phyloP scores from a whole-genome alignment of 2,888 invertebrate species.

The Lumbricus terrestris region DNA sequence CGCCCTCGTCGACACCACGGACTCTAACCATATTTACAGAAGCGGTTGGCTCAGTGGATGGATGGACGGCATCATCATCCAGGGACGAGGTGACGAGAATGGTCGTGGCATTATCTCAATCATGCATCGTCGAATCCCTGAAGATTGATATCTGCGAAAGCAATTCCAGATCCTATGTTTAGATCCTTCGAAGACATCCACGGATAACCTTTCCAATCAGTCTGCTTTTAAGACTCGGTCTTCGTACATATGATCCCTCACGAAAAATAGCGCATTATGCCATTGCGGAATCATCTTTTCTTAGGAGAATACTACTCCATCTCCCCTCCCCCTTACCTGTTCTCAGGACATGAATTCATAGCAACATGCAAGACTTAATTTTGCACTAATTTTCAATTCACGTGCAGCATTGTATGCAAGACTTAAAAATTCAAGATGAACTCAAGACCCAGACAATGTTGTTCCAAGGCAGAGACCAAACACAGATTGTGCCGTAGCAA shows the following conservation, averaged over 20 bases:
- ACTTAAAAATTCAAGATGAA: too few species aligned
- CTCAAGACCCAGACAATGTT: too few species aligned
- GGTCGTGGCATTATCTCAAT: not conserved
- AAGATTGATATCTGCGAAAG: not conserved
- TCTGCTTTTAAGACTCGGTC: not conserved
- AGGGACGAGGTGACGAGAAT: not conserved
- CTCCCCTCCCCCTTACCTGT: not conserved
- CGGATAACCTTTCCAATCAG: not conserved
- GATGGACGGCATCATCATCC: not conserved
- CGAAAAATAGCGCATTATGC: not conserved
- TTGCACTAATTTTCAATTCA: not conserved
- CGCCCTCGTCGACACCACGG: not conserved
- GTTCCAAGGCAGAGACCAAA: too few species aligned
- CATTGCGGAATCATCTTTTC: not conserved
- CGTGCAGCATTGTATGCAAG: too few species aligned
- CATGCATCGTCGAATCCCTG: not conserved
- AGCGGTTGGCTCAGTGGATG: not conserved
- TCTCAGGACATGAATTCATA: not conserved
- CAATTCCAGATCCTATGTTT: constrained; percentile 3
- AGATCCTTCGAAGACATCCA: not conserved
- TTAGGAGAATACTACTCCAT: not conserved
- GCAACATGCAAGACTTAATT: not conserved
- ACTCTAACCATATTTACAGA: not conserved
- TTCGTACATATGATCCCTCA: not conserved
- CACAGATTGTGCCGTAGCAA: too few species aligned